Conservation (phyloP, 2,888 invertebrate genomes). For the Frankliniella intonsa region DNA sequence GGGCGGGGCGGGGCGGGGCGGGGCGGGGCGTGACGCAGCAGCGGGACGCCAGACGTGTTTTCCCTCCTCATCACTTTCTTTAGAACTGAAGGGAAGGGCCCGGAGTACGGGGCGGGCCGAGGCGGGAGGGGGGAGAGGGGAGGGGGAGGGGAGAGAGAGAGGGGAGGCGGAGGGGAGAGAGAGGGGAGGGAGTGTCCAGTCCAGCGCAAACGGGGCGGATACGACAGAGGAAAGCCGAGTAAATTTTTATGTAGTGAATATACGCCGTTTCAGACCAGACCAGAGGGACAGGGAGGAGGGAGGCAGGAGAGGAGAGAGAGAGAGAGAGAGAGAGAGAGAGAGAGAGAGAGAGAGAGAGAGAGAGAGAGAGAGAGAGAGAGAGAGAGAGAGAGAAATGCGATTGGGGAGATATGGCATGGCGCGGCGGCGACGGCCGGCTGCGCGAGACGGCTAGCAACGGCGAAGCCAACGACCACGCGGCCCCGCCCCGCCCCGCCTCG, state of each 20-base stretch:
- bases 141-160: background rate
- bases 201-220: too few relatives aligned
- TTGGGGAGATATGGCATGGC: slow-evolving; percentile 3
- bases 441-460: too few relatives aligned
- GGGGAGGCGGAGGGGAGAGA: background rate
- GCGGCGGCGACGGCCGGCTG: background rate
- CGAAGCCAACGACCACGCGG: background rate
- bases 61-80: background rate
- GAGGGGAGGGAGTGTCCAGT: too few relatives aligned
- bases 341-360: background rate
- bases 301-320: background rate
- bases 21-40: too few relatives aligned
- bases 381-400: background rate
- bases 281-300: background rate
- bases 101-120: background rate
- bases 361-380: background rate
- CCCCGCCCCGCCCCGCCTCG: too few relatives aligned
- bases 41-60: background rate
- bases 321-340: background rate
- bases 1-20: too few relatives aligned
- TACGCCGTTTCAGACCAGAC: background rate
- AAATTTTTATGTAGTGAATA: slow-evolving; percentile 23
- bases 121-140: too few relatives aligned
- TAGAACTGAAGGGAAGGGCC: background rate
- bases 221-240: background rate